Evolutionary conservation across 2,113 vertebrate species (phyloP).

Genomic region (Megaceryle torquata): DNA sequence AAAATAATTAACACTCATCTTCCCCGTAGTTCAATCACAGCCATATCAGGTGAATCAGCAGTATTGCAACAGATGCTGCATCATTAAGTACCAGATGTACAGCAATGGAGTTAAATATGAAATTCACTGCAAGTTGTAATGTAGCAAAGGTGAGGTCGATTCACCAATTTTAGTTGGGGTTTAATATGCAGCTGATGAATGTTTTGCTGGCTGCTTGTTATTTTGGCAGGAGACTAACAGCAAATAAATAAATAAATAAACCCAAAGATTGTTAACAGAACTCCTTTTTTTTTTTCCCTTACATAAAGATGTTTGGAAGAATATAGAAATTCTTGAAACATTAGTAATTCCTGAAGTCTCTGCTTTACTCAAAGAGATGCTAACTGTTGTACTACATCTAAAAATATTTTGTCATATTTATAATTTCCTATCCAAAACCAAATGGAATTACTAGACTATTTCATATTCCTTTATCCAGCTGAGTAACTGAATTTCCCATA

Average conservation of each 20-base stretch:
- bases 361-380: not conserved
- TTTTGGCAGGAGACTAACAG: not conserved
- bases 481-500: not conserved
- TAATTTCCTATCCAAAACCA: not conserved
- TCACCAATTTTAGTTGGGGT: not conserved
- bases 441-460: not conserved
- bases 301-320: not conserved
- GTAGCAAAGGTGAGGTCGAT: not conserved
- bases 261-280: not conserved
- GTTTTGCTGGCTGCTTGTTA: not conserved
- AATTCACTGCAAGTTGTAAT: not conserved
- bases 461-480: not conserved
- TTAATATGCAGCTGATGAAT: not conserved
- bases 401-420: not conserved
- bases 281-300: not conserved
- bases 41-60: not conserved
- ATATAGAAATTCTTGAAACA: not conserved
- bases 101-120: not conserved
- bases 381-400: not conserved
- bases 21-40: not conserved
- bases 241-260: not conserved
- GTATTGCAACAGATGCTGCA: slow-evolving; percentile 7
- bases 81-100: slow-evolving; percentile 30
- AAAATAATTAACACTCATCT: not conserved
- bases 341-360: not conserved